phyloP scores from a whole-genome alignment of 2,797 vertebrate genomes.

The Rhynchotus rufescens region DNA sequence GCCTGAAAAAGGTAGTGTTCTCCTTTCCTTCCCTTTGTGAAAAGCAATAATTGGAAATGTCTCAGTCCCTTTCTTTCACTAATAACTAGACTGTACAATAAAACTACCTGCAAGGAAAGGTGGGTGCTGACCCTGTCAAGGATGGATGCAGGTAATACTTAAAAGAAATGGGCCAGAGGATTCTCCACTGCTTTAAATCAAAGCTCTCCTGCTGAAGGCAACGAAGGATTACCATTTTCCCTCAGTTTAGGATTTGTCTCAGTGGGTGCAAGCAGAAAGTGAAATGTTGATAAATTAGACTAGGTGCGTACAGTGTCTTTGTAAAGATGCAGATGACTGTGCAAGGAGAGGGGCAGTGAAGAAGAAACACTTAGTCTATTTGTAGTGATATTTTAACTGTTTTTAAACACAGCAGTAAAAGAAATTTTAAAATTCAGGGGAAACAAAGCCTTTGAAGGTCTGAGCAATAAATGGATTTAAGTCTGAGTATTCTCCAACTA shows the following conservation, averaged over 20 bases:
- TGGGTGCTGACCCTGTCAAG: neutral
- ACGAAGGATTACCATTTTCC: neutral
- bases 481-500: neutral
- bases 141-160: neutral
- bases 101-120: neutral
- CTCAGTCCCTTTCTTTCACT: neutral
- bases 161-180: neutral
- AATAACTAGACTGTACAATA: neutral
- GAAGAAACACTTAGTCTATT: neutral
- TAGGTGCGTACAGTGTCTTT: neutral
- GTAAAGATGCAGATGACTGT: neutral
- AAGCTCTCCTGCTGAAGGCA: neutral
- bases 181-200: neutral
- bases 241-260: neutral
- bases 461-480: neutral
- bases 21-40: slow-evolving; percentile 7
- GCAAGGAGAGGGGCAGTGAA: neutral
- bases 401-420: neutral
- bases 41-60: neutral
- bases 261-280: neutral
- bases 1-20: slow-evolving; percentile 47
- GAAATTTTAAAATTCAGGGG: neutral
- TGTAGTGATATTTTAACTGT: neutral
- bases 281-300: neutral
- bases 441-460: neutral